Conservation (phyloP, 2,113 vertebrate species). For the Dissostichus mawsoni region DNA sequence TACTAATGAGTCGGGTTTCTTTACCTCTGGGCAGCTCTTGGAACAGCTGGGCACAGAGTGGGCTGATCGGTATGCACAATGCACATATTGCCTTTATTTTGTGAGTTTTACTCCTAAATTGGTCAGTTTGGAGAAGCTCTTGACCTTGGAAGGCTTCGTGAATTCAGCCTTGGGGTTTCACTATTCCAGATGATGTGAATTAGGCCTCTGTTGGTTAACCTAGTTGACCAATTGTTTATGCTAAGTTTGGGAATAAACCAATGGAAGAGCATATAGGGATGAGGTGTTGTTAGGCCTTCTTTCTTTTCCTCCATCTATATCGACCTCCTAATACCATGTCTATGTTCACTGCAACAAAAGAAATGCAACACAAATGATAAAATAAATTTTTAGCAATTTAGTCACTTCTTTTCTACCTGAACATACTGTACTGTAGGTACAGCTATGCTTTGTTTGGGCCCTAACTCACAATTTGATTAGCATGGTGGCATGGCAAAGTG, state of each 20-base stretch:
- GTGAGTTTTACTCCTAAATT: slow-evolving; percentile 45
- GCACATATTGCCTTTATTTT: slow-evolving; percentile 20
- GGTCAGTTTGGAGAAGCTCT: slow-evolving; percentile 34
- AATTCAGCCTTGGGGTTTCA: slow-evolving; percentile 34
- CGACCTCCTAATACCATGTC: background rate
- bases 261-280: background rate
- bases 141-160: slow-evolving; percentile 39
- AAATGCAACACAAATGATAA: background rate
- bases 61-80: slow-evolving; percentile 50
- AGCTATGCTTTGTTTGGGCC: background rate
- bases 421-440: background rate
- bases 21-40: slow-evolving; percentile 54
- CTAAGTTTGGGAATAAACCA: slow-evolving; percentile 18
- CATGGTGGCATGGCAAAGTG: background rate
- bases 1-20: slow-evolving; percentile 44
- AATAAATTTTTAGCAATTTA: background rate
- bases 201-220: slow-evolving; percentile 2
- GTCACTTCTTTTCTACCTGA: background rate
- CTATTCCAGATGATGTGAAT: slow-evolving; percentile 16
- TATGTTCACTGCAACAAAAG: background rate
- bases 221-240: slow-evolving; percentile 29
- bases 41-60: slow-evolving; percentile 51
- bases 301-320: too few species aligned
- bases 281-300: background rate
- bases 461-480: background rate